Evolutionary conservation across 2,888 invertebrate genomes (phyloP).

Genomic region (Drosophila prolongata): DNA sequence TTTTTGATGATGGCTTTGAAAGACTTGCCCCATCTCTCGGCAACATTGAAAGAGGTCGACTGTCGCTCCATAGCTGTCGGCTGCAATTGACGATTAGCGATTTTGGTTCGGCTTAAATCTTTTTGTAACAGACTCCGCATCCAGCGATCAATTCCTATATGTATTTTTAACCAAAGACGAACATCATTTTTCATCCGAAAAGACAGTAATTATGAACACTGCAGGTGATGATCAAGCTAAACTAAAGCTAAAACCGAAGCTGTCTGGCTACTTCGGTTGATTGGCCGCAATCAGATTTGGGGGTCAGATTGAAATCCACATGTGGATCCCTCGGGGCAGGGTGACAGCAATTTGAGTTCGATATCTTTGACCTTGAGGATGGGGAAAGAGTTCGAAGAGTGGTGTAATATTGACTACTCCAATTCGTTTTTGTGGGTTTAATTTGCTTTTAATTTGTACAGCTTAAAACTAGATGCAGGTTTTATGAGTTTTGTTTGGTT

Average conservation of each 20-base stretch:
- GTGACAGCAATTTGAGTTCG: conserved; percentile 28
- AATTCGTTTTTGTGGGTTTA: conserved; percentile 17
- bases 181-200: conserved; percentile 58
- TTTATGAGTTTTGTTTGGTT: conserved; percentile 13
- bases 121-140: conserved; percentile 48
- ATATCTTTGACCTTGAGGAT: conserved; percentile 36
- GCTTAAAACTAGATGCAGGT: conserved; percentile 54
- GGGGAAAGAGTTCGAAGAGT: conserved; percentile 17
- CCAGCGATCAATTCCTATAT: conserved; percentile 6
- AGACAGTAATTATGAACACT: conserved; percentile 56
- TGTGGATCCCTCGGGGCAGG: conserved; percentile 27
- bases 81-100: conserved; percentile 66
- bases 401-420: conserved; percentile 11
- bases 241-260: conserved; percentile 36
- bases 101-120: conserved; percentile 41
- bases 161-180: conserved; percentile 4
- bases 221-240: conserved; percentile 47
- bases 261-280: conserved; percentile 44
- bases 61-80: conserved; percentile 44
- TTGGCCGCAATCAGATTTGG: conserved; percentile 58
- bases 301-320: conserved; percentile 32
- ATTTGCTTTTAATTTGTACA: conserved; percentile 46
- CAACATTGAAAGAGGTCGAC: conserved; percentile 61
- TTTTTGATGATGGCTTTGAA: neutral
- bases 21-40: conserved; percentile 25